A percentile compares a stretch with the other conserved stretches of the same genome.
phyloP scores from a whole-genome alignment of 2,888 invertebrate species.

The Taphrorychus bicolor region DNA sequence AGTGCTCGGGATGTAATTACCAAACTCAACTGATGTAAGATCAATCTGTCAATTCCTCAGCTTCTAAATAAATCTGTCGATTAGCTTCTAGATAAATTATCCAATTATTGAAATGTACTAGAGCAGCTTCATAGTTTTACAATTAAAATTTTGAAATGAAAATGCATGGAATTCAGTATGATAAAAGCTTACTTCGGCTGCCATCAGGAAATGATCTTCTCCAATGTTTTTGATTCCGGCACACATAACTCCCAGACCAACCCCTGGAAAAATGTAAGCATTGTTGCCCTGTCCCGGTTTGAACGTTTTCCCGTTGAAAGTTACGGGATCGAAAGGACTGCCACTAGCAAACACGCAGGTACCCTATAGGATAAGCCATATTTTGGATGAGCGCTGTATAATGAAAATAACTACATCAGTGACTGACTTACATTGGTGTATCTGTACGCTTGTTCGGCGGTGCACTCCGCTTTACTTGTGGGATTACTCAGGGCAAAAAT shows the following conservation, averaged over 20 bases:
- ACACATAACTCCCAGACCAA: slow-evolving; percentile 55
- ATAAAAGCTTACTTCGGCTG: slow-evolving; percentile 69
- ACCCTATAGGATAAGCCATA: no score
- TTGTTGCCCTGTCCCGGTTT: slow-evolving; percentile 98
- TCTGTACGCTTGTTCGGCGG: slow-evolving; percentile 95
- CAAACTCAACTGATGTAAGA: no score
- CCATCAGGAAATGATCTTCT: slow-evolving; percentile 92
- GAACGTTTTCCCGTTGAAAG: slow-evolving; percentile 78
- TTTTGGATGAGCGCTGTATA: no score
- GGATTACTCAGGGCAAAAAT: slow-evolving; percentile 99
- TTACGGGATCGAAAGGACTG: slow-evolving; percentile 91
- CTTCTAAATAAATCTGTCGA: no score
- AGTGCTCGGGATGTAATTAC: no score
- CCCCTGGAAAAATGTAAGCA: slow-evolving; percentile 95
- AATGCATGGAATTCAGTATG: neutral
- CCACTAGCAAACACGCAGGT: slow-evolving; percentile 94
- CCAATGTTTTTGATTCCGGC: slow-evolving; percentile 93
- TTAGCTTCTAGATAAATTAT: no score
- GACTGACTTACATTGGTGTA: slow-evolving; percentile 83
- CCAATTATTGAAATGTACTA: no score
- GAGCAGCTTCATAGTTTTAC: no score
- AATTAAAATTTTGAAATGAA: no score
- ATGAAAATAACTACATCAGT: no score
- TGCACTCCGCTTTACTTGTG: slow-evolving; percentile 97
- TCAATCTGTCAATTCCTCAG: no score